These are phyloP conservation scores for Synanthedon vespiformis DNA, from an alignment of 2,888 invertebrate genomes.

Conservation along the genomic window DNA sequence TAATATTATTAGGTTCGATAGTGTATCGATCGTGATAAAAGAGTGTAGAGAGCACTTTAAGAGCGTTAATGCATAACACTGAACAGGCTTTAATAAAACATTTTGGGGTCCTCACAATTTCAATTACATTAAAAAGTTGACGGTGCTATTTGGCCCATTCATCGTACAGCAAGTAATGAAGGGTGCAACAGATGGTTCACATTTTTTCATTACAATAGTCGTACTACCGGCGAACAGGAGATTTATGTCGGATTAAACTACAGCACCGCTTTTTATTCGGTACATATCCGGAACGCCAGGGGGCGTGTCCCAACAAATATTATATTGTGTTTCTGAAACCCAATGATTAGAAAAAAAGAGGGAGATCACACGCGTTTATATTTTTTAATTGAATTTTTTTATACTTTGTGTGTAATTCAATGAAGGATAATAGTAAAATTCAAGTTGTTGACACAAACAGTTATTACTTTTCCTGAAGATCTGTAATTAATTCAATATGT, in stretches of 20 bases:
- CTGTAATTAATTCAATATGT: too few relatives aligned
- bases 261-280: slow-evolving; percentile 52
- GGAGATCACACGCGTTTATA: slow-evolving; percentile 6
- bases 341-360: slow-evolving; percentile 25
- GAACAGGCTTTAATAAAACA: slow-evolving; percentile 55
- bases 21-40: slow-evolving; percentile 1
- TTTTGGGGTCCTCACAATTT: slow-evolving; percentile 54
- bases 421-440: too few relatives aligned
- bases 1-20: not conserved
- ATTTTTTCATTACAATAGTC: slow-evolving; percentile 62
- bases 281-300: slow-evolving; percentile 54
- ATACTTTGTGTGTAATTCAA: slow-evolving; percentile 5
- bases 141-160: slow-evolving; percentile 52
- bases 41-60: slow-evolving; percentile 19
- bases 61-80: slow-evolving; percentile 27
- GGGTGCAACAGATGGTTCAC: slow-evolving; percentile 67
- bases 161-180: slow-evolving; percentile 53
- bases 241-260: slow-evolving; percentile 65
- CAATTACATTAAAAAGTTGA: slow-evolving; percentile 68
- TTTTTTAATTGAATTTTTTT: slow-evolving; percentile 4
- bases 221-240: slow-evolving; percentile 51
- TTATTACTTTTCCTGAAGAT: too few relatives aligned
- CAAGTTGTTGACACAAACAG: too few relatives aligned
- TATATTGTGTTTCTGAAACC: slow-evolving; percentile 42
- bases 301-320: slow-evolving; percentile 50